Evolutionary conservation across 2,113 vertebrate species (phyloP).

Genomic region (mouse (Mus musculus)): DNA sequence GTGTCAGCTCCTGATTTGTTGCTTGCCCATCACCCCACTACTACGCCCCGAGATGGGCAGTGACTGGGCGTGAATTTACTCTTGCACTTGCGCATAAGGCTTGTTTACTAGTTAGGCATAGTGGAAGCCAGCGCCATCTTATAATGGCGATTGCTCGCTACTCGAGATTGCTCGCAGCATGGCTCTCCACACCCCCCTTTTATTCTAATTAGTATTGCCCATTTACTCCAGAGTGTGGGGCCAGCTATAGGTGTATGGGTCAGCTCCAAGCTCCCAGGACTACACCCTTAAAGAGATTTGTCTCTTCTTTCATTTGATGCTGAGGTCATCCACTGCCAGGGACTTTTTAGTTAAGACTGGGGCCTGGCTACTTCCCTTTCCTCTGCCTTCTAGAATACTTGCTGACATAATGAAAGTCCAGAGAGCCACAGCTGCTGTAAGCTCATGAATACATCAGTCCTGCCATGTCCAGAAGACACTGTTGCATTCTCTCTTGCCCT

Average conservation of each 20-base stretch:
- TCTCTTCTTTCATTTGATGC: background rate
- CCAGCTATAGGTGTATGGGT: background rate
- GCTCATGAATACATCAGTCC: background rate
- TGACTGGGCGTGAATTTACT: no score
- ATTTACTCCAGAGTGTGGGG: background rate
- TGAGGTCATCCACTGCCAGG: background rate
- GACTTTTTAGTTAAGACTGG: background rate
- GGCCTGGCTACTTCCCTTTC: no score
- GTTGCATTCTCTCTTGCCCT: background rate
- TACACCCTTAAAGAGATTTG: background rate
- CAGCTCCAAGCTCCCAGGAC: background rate
- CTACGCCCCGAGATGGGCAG: no score
- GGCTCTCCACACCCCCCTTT: no score
- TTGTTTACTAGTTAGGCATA: no score
- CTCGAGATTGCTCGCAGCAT: no score
- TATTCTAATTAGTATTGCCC: background rate
- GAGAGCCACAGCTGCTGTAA: background rate
- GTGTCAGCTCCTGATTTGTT: no score
- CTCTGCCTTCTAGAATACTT: background rate
- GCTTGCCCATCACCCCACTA: no score
- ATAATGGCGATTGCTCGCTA: no score
- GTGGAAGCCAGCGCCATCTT: background rate
- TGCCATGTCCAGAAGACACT: background rate
- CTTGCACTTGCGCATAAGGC: no score
- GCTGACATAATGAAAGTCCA: background rate